Base-by-base conservation (phyloP, 2,113 vertebrate species). In the Onychorhynchus coronatus region DNA sequence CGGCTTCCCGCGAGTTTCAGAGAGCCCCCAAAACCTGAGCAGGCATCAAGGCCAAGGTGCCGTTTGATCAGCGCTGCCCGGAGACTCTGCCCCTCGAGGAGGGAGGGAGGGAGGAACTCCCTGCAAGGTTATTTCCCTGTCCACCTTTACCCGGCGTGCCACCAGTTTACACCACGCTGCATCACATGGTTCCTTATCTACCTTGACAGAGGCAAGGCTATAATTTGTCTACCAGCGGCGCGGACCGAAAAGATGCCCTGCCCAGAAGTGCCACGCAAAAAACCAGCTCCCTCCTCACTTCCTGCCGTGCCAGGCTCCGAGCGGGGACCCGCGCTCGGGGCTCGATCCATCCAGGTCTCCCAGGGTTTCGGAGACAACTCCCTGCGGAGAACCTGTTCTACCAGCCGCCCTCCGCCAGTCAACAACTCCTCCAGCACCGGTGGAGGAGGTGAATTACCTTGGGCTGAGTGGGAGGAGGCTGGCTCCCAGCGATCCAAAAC, bases 151-250 rank as follows among this genome's bases (percentile, higher is more conserved):
- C 98, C 98, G 94, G 97, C 92, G 92, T 52, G 96, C 95, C 95
- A 49, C 93, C 95, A 82, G 20, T 83, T 95, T 63, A 78, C 96
- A 74, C 80, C 80, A 72, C 84, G 75, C 94, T 28, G 91, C 50
- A 96, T 99, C 99, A 99, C 98, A 97, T 98, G 99, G 98, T 95
- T 95, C 76, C 98, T 98, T 97, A 98, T 97, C 97, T 97, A 96
- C 96, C 97, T 96, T 67, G 86, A 94, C 97, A 58, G 81, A 81
- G 93, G 86, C 94, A 91, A 90, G 83, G 91, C 97, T 91, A 93
- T 95, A 93, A 97, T 97, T 97, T 89, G 97, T 50, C 96, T 95
- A 65, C 93, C 65, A 93, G 97, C 76, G 39, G 96, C 89, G 92
- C 91, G 83, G 78, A 35, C 35, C 80, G n/a, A 41, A 95, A 93